Percentiles rank a stretch among this genome's conserved stretches.
Evolutionary conservation across 1,140 invertebrate genomes (phyloP).

Genomic region (Ganaspis sp.): DNA sequence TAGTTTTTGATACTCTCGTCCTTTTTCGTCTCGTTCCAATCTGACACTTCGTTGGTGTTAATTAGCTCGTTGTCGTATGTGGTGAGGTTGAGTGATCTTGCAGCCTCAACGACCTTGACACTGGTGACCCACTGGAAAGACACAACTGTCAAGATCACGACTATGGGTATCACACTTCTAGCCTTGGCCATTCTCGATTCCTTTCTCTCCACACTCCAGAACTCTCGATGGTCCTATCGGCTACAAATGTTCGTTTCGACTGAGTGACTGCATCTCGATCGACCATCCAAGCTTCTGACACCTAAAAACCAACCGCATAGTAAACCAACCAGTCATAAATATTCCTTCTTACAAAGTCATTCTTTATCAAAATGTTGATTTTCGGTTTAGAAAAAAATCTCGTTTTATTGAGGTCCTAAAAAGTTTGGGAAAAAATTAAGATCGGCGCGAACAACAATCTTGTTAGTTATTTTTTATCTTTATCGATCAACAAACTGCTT

Average conservation of each 20-base stretch:
- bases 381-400: neutral
- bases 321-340: neutral
- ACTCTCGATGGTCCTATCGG: constrained; percentile 40
- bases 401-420: neutral
- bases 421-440: too few relatives aligned
- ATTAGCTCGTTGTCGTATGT: constrained; percentile 55
- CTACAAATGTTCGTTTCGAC: constrained; percentile 15
- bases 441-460: too few relatives aligned
- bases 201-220: constrained; percentile 49
- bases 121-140: constrained; percentile 50
- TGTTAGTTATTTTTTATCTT: too few relatives aligned
- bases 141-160: constrained; percentile 55
- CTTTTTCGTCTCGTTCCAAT: constrained; percentile 15
- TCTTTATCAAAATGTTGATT: neutral
- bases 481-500: too few relatives aligned
- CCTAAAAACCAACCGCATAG: neutral
- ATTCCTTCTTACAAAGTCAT: neutral
- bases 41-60: constrained; percentile 39
- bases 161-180: constrained; percentile 49
- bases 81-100: constrained; percentile 35
- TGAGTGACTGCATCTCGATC: constrained; percentile 28
- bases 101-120: constrained; percentile 48
- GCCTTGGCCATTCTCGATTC: constrained; percentile 55
- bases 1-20: constrained; percentile 41
- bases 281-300: constrained; percentile 11